These are phyloP conservation scores for Pollenia angustigena DNA, from an alignment of 2,888 invertebrate species.

Conservation along the genomic window DNA sequence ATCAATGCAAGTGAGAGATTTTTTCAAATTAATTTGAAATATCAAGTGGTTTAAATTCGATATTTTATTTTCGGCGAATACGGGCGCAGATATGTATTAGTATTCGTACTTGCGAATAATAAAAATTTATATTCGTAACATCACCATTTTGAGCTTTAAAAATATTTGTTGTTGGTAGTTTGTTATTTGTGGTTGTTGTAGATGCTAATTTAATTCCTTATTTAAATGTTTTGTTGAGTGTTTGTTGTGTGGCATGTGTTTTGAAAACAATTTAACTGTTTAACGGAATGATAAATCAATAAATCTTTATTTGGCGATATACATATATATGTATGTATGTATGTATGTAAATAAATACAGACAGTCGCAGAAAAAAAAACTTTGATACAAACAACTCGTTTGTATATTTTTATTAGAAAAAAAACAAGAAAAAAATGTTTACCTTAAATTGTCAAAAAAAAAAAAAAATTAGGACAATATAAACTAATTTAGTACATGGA, in stretches of 20 bases:
- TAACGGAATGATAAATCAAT: conserved; percentile 42
- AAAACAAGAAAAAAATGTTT: conserved; percentile 8
- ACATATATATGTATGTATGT: conserved; percentile 2
- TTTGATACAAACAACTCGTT: conserved; percentile 6
- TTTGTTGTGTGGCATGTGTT: conserved; percentile 40
- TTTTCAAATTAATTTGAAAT: no score
- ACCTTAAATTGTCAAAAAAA: not conserved
- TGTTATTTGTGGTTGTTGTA: not conserved
- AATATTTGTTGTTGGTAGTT: not conserved
- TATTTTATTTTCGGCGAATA: no score
- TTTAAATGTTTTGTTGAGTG: conserved; percentile 23
- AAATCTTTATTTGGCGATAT: conserved; percentile 43
- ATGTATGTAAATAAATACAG: not conserved
- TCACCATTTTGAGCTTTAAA: no score
- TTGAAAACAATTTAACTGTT: conserved; percentile 30
- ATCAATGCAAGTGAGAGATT: no score
- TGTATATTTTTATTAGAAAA: no score
- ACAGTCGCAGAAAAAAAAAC: not conserved
- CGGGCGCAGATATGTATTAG: no score
- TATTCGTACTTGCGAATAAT: no score
- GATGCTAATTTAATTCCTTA: conserved; percentile 30
- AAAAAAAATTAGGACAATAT: conserved; percentile 10
- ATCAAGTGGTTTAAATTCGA: no score
- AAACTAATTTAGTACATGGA: conserved; percentile 5
- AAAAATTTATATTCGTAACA: no score